Evolutionary conservation across 2,113 vertebrate genomes (phyloP), one percentile per base, ranked within the genome.

Genomic region (Leptodactylus fuscus): DNA sequence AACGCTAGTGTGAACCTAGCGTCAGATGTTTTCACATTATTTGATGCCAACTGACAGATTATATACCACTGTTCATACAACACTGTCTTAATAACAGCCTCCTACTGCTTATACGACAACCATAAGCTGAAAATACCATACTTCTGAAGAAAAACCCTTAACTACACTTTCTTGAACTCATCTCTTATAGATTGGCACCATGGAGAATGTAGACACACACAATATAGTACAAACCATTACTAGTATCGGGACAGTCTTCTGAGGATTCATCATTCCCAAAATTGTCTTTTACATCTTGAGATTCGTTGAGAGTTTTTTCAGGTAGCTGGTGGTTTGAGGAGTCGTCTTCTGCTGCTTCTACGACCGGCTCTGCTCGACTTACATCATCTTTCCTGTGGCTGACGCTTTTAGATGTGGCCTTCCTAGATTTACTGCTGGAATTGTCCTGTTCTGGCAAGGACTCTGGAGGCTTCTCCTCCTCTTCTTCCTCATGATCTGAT

Each of bases 321-420:
- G 91, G 85, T 86, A 94, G 94, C 87, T 96, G 96, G 85, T 95
- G 91, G 76, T 83, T 90, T 15, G 91, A 78, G 55, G 92, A 88
- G 48, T 91, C 93, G n/a, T 94, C 96, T 90, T 91, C 92, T 92
- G 94, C 92, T 81, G 90, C 87, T 16, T 92, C 86, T 41, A 94
- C 92, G 88, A 98, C 97, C 87, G 95, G 90, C 41, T 96, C 94
- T 88, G 96, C 94, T 93, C 96, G 97, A 92, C 96, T 95, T 87
- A 92, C 95, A 82, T 98, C 98, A 88, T 99, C 98, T 89, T 97
- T 99, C 88, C 97, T 97, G 88, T 95, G 94, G 86, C 94, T 95
- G 88, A 95, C 94, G 92, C 98, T 97, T 93, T 97, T 99, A 88
- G 97, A 94, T 0, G 96, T 96, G 87, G 96, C 97, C 83, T 97